Evolutionary conservation across 2,888 invertebrate genomes (phyloP), one percentile per base, ranked within the genome.

Genomic region (Tinea semifulvella): DNA sequence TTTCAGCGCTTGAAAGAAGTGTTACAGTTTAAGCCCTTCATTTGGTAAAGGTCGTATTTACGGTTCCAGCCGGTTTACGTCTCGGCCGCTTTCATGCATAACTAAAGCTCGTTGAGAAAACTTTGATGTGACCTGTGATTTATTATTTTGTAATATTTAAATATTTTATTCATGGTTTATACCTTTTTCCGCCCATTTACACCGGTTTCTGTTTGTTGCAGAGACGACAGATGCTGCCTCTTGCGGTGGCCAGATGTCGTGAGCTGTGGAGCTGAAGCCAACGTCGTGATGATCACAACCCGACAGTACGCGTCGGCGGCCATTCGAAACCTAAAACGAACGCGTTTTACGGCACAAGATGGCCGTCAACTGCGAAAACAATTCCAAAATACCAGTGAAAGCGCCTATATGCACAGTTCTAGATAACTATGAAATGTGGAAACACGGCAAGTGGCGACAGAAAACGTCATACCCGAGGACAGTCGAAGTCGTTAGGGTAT

Each of bases 371-470:
- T 59, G 60, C 59, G 63, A 62, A 54, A 53, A 53, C 62, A 61
- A 58, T 58, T 61, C 54, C 52, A 20, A 25, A 35, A 20, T 19
- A 25, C 43, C 42, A 14, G 16, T 16, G 38, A 65, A 67, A 52
- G 73, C 69, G 68, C 68, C 60, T 59, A 61, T 65, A 64, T 69
- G 65, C 58, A 62, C 53, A 62, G 58, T 56, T 52, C 63, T 65
- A 54, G 69, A 61, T 58, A 68, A 68, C 72, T 83, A 84, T 72
- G 88, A 88, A 80, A 86, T 88, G 84, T 89, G 89, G 88, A 89
- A 89, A 76, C 89, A 90, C 84, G 87, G 86, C 83, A 89, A 89
- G 86, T 89, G 89, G 89, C 88, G 89, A 79, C 83, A 82, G 66
- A 80, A 82, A 76, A 67, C 72, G 67, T 73, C 74, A 71, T 70